Evolutionary conservation across 2,113 vertebrate genomes (phyloP).

Genomic region (Catharus bicknelli): DNA sequence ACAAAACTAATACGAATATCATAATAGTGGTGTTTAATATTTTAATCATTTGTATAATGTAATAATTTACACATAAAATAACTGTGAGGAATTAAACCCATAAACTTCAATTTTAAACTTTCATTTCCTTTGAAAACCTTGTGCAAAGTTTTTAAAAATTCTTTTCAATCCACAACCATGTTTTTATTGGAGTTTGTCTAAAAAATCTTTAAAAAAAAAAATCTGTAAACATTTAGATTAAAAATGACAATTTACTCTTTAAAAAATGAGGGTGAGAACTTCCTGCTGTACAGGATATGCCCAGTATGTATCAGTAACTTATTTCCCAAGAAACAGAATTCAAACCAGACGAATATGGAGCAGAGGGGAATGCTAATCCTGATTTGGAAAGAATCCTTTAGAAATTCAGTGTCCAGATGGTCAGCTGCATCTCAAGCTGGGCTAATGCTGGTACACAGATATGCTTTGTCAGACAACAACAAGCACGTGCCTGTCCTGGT

Average conservation of each 20-base stretch:
- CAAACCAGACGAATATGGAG: not conserved
- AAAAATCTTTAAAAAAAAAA: not conserved
- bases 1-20: conserved; percentile 35
- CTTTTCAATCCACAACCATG: not conserved
- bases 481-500: not conserved
- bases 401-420: conserved; percentile 28
- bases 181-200: not conserved
- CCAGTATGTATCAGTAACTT: not conserved
- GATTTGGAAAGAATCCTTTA: conserved; percentile 12
- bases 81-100: conserved; percentile 26
- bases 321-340: not conserved
- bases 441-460: not conserved
- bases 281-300: not conserved
- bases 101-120: conserved; percentile 35
- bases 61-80: conserved; percentile 32
- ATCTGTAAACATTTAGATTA: not conserved
- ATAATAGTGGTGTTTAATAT: conserved; percentile 17
- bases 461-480: not conserved
- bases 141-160: conserved; percentile 11
- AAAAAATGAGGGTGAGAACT: not conserved
- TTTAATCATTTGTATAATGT: conserved; percentile 31
- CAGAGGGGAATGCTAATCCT: not conserved
- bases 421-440: not conserved
- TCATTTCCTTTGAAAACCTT: conserved; percentile 21
- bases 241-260: not conserved